Evolutionary conservation across 2,888 invertebrate species (phyloP), one percentile per base, ranked within the genome.

Genomic region (Drosophila multiciliata): DNA sequence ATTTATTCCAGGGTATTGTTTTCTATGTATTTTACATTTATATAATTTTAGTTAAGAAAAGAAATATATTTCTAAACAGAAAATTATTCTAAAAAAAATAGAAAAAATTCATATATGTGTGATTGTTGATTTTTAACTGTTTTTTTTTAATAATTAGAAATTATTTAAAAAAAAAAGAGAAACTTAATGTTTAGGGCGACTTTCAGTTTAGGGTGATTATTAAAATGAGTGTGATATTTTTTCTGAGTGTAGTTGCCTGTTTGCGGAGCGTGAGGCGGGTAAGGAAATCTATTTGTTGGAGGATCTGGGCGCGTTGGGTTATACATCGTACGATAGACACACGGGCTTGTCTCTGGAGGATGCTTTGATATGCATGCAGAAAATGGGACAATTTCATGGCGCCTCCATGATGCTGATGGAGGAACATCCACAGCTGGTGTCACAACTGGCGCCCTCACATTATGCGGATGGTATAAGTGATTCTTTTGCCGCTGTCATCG

Each of bases 381-480:
- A 94, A 83, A 80, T 95, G 75, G 95, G 94, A 0, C 93, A 92
- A 78, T 94, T 94, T 80, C 95, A 95, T 84, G 95, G 94, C 0
- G 92, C 93, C 17, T 95, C 95, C 0, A 93, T 94, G 72, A 92
- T 94, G 35, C 79, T 94, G 61, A n/a, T 64, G 9, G 45, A 78
- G 1, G 54, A 87, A 40, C 70, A 80, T 59, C 89, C 91, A 0
- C 49, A 74, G 1, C 53, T 82, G 3, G 52, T 79, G 1, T 33
- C 58, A 0, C 40, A 61, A 9, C 42, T 91, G 5, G 23, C 49
- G 0, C 66, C 74, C 1, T 86, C 91, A 0, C 74, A 81, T 35
- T 90, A 80, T 53, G 73, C 69, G 3, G 52, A 79, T 0, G 89
- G 87, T 0, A 26, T 85, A 0, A 35, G 54, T 0, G 82, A 84